Conservation (phyloP, 30 jellyfish, hydroid and myxozoan species). For the Clytia hemisphaerica region DNA sequence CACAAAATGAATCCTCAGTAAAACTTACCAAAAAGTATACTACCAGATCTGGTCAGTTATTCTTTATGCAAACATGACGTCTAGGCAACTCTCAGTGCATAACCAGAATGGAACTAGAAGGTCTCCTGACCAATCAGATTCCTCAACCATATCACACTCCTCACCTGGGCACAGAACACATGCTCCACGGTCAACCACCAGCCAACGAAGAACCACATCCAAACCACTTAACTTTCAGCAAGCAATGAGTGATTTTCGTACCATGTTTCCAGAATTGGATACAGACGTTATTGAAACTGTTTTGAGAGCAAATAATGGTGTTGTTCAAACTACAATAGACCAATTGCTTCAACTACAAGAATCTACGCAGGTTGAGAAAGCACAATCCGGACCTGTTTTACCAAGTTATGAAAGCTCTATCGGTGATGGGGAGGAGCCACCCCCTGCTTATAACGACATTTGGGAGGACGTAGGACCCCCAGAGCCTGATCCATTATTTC, state of each 20-base stretch:
- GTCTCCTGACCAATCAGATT: no score
- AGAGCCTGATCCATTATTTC: slow-evolving; percentile 12
- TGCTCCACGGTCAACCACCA: no score
- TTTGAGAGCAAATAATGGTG: slow-evolving; percentile 91
- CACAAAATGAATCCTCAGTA: no score
- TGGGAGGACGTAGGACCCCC: slow-evolving; percentile 20
- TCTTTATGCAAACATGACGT: no score
- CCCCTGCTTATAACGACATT: slow-evolving; percentile 87
- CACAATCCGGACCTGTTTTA: slow-evolving; percentile 12
- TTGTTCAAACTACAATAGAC: slow-evolving; percentile 88
- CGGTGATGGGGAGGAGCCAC: slow-evolving; percentile 56
- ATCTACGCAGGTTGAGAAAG: slow-evolving; percentile 26
- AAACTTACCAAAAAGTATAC: no score
- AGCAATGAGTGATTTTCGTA: slow-evolving; percentile 88
- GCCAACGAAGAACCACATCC: slow-evolving; percentile 1
- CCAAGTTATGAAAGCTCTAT: slow-evolving; percentile 52
- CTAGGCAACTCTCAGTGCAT: no score
- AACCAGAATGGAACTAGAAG: no score
- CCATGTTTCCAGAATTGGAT: slow-evolving; percentile 94
- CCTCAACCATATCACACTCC: no score
- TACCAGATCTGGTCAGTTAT: no score
- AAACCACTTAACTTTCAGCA: slow-evolving; percentile 69
- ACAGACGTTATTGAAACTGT: slow-evolving; percentile 81
- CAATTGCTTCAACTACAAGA: slow-evolving; percentile 75
- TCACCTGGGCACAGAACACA: no score